phyloP scores from a whole-genome alignment of 2,888 invertebrate species.

The Phyto melanocephala region DNA sequence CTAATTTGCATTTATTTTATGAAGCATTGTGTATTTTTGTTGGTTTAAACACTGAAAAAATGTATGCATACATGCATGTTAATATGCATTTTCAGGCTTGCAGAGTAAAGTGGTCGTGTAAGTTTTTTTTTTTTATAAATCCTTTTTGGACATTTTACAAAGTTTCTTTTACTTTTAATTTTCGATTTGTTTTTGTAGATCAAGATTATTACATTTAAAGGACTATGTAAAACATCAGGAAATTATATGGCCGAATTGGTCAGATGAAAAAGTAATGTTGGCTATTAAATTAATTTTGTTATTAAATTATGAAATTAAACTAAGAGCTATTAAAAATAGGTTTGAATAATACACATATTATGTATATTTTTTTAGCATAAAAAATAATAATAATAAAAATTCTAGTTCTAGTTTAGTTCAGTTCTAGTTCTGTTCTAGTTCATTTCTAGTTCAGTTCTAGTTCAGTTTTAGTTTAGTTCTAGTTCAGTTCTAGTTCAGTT shows the following conservation, averaged over 20 bases:
- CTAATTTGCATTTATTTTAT: constrained; percentile 59
- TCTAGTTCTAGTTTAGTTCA: background rate
- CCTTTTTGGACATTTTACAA: too few species aligned
- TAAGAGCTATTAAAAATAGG: too few species aligned
- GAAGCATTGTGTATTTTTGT: background rate
- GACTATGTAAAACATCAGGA: constrained; percentile 18
- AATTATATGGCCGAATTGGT: constrained; percentile 36
- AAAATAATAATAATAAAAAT: too few species aligned
- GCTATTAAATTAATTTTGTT: constrained; percentile 14
- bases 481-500: background rate
- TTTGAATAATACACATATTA: too few species aligned
- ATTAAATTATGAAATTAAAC: background rate
- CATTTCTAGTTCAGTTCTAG: too few species aligned
- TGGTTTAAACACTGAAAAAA: background rate
- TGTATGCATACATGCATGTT: too few species aligned
- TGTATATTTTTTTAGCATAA: too few species aligned
- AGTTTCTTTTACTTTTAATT: background rate
- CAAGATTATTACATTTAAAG: constrained; percentile 44
- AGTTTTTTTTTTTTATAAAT: too few species aligned
- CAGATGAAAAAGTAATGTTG: background rate
- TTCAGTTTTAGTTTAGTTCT: background rate
- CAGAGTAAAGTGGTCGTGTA: too few species aligned
- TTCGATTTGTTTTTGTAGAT: background rate
- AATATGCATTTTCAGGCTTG: too few species aligned
- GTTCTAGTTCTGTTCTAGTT: background rate